Evolutionary conservation across 2,113 vertebrate genomes (phyloP).

Genomic region (Perca flavescens): DNA sequence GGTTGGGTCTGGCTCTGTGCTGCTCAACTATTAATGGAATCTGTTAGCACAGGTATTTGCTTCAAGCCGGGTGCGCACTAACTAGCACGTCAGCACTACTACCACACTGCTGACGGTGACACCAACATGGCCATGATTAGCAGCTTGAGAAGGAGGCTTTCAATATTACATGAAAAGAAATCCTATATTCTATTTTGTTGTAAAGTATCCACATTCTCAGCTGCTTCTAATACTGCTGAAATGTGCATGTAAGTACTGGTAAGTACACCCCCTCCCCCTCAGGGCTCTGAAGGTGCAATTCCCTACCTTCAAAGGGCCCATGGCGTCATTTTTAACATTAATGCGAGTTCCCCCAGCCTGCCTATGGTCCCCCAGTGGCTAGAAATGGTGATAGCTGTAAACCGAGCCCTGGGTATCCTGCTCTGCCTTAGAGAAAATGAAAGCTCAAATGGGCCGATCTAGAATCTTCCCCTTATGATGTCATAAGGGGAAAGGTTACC

Average conservation of each 20-base stretch:
- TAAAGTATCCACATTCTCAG: background rate
- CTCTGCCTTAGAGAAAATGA: no score
- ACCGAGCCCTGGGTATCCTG: no score
- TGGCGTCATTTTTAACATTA: no score
- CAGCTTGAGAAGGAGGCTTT: background rate
- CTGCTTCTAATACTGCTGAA: background rate
- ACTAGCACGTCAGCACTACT: background rate
- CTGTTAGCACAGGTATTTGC: slow-evolving; percentile 1
- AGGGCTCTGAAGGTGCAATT: no score
- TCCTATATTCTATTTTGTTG: background rate
- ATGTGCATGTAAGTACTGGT: background rate
- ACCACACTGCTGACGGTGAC: background rate
- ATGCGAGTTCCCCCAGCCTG: no score
- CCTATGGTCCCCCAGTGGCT: no score
- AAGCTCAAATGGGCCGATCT: no score
- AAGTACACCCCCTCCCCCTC: no score
- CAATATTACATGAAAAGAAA: background rate
- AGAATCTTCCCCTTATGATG: no score
- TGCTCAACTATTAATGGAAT: slow-evolving; percentile 1
- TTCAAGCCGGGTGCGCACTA: background rate
- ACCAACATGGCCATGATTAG: background rate
- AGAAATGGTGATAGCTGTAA: no score
- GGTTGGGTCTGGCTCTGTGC: background rate
- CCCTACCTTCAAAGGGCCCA: no score
- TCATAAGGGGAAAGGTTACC: no score